Evolutionary conservation across 2,797 vertebrate species (phyloP).

Genomic region (Mastacembelus armatus): DNA sequence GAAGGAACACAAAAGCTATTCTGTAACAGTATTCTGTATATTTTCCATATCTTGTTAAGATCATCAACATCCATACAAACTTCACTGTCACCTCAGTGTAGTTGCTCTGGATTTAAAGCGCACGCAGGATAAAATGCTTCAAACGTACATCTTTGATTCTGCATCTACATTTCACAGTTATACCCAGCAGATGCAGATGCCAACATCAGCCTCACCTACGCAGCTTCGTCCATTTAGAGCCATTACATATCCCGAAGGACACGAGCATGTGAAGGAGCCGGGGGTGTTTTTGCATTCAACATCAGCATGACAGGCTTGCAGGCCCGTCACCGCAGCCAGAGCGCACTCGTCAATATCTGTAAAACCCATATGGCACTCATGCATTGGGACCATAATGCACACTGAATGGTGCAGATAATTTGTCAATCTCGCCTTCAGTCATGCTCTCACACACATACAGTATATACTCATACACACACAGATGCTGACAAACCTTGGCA

Average conservation of each 20-base stretch:
- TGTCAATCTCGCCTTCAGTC: neutral
- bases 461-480: constrained; percentile 33
- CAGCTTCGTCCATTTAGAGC: constrained; percentile 77
- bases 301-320: constrained; percentile 78
- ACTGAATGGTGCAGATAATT: neutral
- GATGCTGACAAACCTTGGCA: constrained; percentile 71
- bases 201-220: constrained; percentile 75
- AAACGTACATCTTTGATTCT: neutral
- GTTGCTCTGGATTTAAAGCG: neutral
- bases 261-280: constrained; percentile 84
- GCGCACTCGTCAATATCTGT: constrained; percentile 86
- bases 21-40: too few relatives aligned
- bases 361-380: constrained; percentile 9
- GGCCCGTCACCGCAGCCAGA: constrained; percentile 80
- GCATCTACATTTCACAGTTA: neutral
- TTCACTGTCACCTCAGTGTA: neutral
- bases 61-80: too few relatives aligned
- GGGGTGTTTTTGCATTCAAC: constrained; percentile 80
- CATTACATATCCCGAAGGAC: constrained; percentile 77
- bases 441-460: constrained; percentile 3
- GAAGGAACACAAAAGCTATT: too few relatives aligned
- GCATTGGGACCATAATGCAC: neutral
- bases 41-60: too few relatives aligned
- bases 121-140: too few relatives aligned
- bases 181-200: constrained; percentile 1